Conservation (phyloP, 2,113 vertebrate genomes). For the Hypanus sabinus region DNA sequence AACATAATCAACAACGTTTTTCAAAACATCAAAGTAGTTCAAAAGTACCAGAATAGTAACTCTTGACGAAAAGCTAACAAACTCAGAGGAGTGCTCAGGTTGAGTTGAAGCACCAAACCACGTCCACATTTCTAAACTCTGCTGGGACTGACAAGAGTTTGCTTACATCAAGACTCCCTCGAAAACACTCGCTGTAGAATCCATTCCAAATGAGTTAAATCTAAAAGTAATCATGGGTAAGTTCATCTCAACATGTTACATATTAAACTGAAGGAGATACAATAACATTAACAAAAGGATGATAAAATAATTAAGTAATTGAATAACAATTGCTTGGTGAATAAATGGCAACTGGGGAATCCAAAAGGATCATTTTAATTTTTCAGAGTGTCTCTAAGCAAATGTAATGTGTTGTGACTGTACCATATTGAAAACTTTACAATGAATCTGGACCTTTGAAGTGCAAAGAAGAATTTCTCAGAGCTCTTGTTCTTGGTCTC, state of each 20-base stretch:
- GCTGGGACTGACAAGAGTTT: neutral
- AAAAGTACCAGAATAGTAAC: neutral
- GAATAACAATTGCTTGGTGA: neutral
- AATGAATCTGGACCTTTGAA: neutral
- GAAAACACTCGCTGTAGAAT: neutral
- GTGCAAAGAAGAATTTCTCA: neutral
- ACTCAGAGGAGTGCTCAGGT: neutral
- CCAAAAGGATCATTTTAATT: neutral
- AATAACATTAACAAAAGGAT: neutral
- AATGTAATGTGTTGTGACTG: neutral
- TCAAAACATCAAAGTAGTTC: neutral
- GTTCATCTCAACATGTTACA: neutral
- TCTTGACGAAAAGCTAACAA: too few relatives aligned
- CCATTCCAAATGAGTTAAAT: neutral
- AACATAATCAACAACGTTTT: neutral
- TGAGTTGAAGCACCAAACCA: neutral
- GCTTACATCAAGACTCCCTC: neutral
- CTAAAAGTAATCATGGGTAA: neutral
- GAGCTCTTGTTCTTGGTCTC: too few relatives aligned
- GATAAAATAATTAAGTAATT: neutral
- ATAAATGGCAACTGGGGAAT: neutral
- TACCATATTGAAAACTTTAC: neutral
- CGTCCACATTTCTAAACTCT: neutral
- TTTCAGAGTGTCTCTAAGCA: neutral
- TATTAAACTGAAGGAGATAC: neutral